A percentile compares a stretch with the other conserved stretches of the same genome.
Evolutionary conservation across 2,888 invertebrate species (phyloP).

Genomic region (Gymnosoma rotundatum): DNA sequence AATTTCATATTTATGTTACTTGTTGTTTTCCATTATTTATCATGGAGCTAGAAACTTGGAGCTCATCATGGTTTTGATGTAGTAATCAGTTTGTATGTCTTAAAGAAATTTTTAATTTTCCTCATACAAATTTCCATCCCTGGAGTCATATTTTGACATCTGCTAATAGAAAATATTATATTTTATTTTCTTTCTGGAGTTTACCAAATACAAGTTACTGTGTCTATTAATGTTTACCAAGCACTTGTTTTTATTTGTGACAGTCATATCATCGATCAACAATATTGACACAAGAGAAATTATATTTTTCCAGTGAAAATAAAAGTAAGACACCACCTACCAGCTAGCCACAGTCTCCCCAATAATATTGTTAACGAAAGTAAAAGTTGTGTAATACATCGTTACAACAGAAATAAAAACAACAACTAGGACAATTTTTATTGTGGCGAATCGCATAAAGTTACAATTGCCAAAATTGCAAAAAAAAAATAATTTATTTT

Average conservation of each 20-base stretch:
- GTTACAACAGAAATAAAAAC: background rate
- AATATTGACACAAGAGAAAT: constrained; percentile 57
- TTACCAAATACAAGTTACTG: background rate
- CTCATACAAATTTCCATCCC: background rate
- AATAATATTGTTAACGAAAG: constrained; percentile 49
- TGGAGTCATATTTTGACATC: background rate
- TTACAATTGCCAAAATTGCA: constrained; percentile 55
- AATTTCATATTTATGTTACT: too few relatives aligned
- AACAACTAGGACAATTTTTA: background rate
- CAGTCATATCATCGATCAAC: constrained; percentile 62
- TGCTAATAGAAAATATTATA: background rate
- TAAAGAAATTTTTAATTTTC: too few relatives aligned
- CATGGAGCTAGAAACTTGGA: too few relatives aligned
- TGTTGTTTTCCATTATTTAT: too few relatives aligned
- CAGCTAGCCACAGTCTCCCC: constrained; percentile 7
- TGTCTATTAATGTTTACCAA: constrained; percentile 36
- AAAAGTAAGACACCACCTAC: background rate
- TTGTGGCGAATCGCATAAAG: constrained; percentile 42
- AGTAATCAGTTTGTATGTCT: too few relatives aligned
- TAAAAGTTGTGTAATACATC: constrained; percentile 61
- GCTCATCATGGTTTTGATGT: too few relatives aligned
- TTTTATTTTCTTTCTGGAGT: background rate
- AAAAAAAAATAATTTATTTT: constrained; percentile 51
- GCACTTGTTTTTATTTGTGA: constrained; percentile 55
- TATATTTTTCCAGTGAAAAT: constrained; percentile 24